Evolutionary conservation across 2,113 vertebrate genomes (phyloP), one percentile per base, ranked within the genome.

Genomic region (Zootoca vivipara): DNA sequence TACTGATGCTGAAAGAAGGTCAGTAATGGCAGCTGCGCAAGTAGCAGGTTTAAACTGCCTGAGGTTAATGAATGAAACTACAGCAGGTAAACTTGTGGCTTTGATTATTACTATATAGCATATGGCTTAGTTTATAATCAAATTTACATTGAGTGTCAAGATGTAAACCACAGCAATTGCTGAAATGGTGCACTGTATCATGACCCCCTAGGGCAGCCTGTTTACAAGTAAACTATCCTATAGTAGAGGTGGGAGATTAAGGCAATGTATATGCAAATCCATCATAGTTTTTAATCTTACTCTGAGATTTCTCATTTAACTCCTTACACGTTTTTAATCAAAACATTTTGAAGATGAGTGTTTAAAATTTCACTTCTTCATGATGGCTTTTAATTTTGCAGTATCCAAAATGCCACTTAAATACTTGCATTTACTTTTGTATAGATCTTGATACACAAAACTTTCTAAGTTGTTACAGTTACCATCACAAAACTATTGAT

Each of bases 41-140:
- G 98, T 99, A 10, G 98, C 98, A 72, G 99, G 99, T 67, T 96
- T 99, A 93, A 99, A 99, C 94, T 99, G 98, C 94, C 96, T 99
- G 93, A 97, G 98, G 85, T 95, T 99, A 79, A 99, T 99, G 95
- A 99, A 99, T 91, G 99, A 99, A 89, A 99, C 98, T 72, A 99
- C 98, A 89, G 98, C 98, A 97, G 99, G 99, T 99, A 88, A 95
- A 83, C 64, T 72, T 38, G 82, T 69, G 56, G 28, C 10, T 67
- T 87, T 5, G 33, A 52, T 67, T 77, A 35, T 83, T 69, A 28
- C 42, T 65, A 65, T 83, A 83, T 69, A 56, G 24, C 5, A 65
- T 77, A 58, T 3, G 28, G 33, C 30, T 67, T 69, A 26, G 16
- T 52, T 80, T 26, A 69, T 33, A 77, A 52, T 82, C 40, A 46